phyloP scores from a whole-genome alignment of 2,888 invertebrate species.

The Apodemia duryi region DNA sequence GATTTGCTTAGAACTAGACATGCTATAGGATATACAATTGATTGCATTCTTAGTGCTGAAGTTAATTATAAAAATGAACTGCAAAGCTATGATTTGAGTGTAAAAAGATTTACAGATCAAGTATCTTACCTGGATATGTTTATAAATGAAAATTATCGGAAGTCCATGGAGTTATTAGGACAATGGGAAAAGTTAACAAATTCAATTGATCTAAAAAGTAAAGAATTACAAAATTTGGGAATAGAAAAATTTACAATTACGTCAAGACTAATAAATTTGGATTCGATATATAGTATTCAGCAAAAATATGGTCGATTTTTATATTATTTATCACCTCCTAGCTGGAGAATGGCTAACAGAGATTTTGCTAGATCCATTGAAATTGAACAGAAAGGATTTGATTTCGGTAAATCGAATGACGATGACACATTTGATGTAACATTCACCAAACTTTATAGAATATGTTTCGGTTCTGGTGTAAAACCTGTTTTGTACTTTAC shows the following conservation, averaged over 20 bases:
- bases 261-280: slow-evolving; percentile 77
- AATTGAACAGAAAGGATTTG: slow-evolving; percentile 67
- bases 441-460: slow-evolving; percentile 68
- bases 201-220: slow-evolving; percentile 58
- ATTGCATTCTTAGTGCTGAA: slow-evolving; percentile 74
- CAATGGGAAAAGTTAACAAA: slow-evolving; percentile 67
- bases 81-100: slow-evolving; percentile 62
- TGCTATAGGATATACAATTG: slow-evolving; percentile 62
- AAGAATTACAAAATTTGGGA: slow-evolving; percentile 64
- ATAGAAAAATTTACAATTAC: slow-evolving; percentile 50
- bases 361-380: slow-evolving; percentile 65
- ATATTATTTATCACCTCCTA: slow-evolving; percentile 82
- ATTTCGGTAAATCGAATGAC: slow-evolving; percentile 51
- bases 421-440: slow-evolving; percentile 60
- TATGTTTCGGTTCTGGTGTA: slow-evolving; percentile 55
- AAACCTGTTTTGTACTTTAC: slow-evolving; percentile 79
- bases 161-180: slow-evolving; percentile 76
- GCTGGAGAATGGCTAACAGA: slow-evolving; percentile 78
- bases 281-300: slow-evolving; percentile 80
- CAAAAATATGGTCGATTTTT: slow-evolving; percentile 84
- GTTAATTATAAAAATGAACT: slow-evolving; percentile 75
- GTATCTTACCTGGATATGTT: slow-evolving; percentile 80
- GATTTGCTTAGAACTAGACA: slow-evolving; percentile 42
- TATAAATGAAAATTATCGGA: slow-evolving; percentile 79
- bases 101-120: slow-evolving; percentile 69